A percentile compares a stretch with the other conserved stretches of the same genome.
These are phyloP conservation scores for Australoheros facetus DNA, from an alignment of 2,797 vertebrate species.

Conservation along the genomic window DNA sequence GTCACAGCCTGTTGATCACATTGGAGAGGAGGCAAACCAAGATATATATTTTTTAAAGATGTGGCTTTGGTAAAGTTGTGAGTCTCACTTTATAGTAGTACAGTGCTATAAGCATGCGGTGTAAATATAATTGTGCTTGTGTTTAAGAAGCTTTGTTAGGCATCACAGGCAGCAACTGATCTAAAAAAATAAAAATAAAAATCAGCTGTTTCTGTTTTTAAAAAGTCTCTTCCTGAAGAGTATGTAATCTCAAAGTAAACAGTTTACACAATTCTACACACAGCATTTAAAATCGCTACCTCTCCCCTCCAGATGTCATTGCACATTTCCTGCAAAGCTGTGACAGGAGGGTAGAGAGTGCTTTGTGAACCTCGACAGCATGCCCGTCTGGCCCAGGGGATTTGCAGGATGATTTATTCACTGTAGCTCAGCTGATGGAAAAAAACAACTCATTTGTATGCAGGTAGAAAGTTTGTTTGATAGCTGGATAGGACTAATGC, in stretches of 20 bases:
- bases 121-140: background rate
- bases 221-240: background rate
- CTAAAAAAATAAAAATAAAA: background rate
- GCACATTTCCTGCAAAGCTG: constrained; percentile 17
- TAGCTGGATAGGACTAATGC: background rate
- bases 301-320: background rate
- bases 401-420: constrained; percentile 30
- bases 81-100: background rate
- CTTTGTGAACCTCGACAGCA: background rate
- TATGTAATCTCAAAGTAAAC: background rate
- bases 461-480: background rate
- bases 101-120: background rate
- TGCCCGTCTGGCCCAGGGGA: background rate
- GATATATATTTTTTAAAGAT: background rate
- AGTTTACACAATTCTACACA: background rate
- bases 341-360: constrained; percentile 2
- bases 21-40: background rate
- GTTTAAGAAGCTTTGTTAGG: background rate
- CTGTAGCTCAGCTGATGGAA: background rate
- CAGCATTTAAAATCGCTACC: background rate
- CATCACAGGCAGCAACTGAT: background rate
- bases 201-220: background rate
- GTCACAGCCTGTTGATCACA: background rate
- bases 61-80: background rate
- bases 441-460: constrained; percentile 9